Evolutionary conservation across 2,113 vertebrate species (phyloP), one percentile per base, ranked within the genome.

Genomic region (Nycticorax nycticorax): DNA sequence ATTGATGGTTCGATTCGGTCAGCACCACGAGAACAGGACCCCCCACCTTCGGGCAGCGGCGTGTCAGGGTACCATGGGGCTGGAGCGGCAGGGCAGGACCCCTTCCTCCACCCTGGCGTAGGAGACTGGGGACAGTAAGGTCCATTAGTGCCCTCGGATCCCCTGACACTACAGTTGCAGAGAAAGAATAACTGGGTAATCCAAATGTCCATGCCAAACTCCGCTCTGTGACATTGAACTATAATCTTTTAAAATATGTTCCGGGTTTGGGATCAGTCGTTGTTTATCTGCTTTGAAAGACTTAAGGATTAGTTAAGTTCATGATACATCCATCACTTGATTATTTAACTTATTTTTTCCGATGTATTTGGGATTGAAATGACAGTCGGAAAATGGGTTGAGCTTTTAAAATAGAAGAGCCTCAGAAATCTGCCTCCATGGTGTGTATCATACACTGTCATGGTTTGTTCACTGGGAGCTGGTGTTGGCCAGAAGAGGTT

Each of bases 251-350:
- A 93, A 95, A 96, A 88, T 52, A 91, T 75, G 85, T 89, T 94
- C 85, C 71, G 72, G 71, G 89, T 63, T 63, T 82, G 72, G 86
- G 94, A 96, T 94, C 96, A 96, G 93, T 96, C 96, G 72, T 81
- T 81, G 57, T 88, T 97, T 63, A 91, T 97, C 96, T 97, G 91
- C 96, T 97, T 97, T 92, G 86, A 74, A 95, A 89, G 83, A 82
- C 88, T 96, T 96, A 96, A 85, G 79, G 90, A 97, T 95, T 96
- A 85, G 71, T 30, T 77, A 85, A 89, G 84, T 85, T 78, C 50
- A 66, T 92, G 87, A 97, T 96, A 93, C 69, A 55, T 74, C 78
- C 90, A 96, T 96, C 94, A 92, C 69, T 92, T 96, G 67, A 96
- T 96, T 93, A 91, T 97, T 95, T 97, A 81, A 95, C 94, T 94